A percentile compares a stretch with the other conserved stretches of the same genome.
phyloP scores from a whole-genome alignment of 2,113 vertebrate genomes.

The Procapra przewalskii region DNA sequence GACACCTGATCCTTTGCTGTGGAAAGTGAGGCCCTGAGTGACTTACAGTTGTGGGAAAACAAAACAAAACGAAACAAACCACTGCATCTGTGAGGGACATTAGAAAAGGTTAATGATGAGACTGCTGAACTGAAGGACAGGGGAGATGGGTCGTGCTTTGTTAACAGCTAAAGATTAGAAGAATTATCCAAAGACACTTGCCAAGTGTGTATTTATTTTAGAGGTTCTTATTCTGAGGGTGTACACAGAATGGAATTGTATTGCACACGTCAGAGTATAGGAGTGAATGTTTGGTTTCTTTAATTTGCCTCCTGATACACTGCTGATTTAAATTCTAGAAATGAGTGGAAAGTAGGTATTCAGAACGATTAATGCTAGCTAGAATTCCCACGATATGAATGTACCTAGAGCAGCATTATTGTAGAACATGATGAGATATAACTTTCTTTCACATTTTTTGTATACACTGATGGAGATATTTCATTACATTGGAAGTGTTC shows the following conservation, averaged over 20 bases:
- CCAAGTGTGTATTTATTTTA: slow-evolving; percentile 21
- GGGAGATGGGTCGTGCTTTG: neutral
- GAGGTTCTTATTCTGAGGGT: neutral
- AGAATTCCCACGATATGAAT: neutral
- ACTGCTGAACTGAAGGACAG: neutral
- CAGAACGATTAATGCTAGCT: neutral
- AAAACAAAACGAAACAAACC: neutral
- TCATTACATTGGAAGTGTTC: neutral
- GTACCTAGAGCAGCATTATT: neutral
- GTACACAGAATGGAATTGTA: neutral
- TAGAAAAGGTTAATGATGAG: neutral
- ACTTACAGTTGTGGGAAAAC: neutral
- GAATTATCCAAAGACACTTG: slow-evolving; percentile 36
- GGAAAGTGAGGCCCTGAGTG: neutral
- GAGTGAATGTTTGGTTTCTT: neutral
- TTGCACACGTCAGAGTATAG: neutral
- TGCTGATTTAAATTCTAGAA: neutral
- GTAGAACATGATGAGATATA: neutral
- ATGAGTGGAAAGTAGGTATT: neutral
- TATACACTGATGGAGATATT: neutral
- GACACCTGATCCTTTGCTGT: slow-evolving; percentile 18
- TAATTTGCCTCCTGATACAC: neutral
- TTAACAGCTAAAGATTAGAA: neutral
- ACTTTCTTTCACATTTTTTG: neutral
- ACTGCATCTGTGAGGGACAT: neutral